Evolutionary conservation across 2,888 invertebrate genomes (phyloP).

Genomic region (Philhelius pedissequus): DNA sequence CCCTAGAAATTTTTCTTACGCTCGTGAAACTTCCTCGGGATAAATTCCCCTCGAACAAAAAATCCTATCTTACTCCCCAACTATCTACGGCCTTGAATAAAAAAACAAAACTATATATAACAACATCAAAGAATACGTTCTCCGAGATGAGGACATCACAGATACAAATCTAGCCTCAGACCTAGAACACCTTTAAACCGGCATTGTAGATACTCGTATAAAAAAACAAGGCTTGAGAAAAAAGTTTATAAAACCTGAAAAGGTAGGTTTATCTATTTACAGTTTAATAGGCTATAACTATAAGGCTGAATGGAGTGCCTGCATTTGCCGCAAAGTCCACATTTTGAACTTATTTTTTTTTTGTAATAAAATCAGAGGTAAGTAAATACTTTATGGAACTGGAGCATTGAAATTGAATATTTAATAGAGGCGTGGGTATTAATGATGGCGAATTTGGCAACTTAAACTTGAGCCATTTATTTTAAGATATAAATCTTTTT

Average conservation of each 20-base stretch:
- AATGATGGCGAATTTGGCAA: slow-evolving; percentile 43
- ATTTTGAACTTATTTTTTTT: background rate
- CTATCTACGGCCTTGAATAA: background rate
- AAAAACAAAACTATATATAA: background rate
- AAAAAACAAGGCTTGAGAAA: background rate
- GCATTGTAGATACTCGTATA: background rate
- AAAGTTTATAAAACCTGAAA: slow-evolving; percentile 21
- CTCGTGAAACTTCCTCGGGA: too few relatives aligned
- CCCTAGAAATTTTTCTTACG: too few relatives aligned
- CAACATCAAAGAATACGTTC: slow-evolving; percentile 14
- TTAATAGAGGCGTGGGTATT: slow-evolving; percentile 45
- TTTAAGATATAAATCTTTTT: background rate
- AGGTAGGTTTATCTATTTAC: slow-evolving; percentile 10
- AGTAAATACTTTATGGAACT: background rate
- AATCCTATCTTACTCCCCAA: background rate
- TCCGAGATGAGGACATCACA: slow-evolving; percentile 31
- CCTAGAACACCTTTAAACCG: slow-evolving; percentile 35
- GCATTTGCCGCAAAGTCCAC: background rate
- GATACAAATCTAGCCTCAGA: slow-evolving; percentile 32
- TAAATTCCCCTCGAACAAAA: too few relatives aligned
- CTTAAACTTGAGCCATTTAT: slow-evolving; percentile 13
- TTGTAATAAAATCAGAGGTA: background rate
- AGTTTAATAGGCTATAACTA: slow-evolving; percentile 35
- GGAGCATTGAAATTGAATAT: slow-evolving; percentile 27
- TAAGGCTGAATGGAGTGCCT: slow-evolving; percentile 3